A percentile compares a stretch with the other conserved stretches of the same genome.
phyloP scores from a whole-genome alignment of 2,797 vertebrate species.

The Coreius guichenoti region DNA sequence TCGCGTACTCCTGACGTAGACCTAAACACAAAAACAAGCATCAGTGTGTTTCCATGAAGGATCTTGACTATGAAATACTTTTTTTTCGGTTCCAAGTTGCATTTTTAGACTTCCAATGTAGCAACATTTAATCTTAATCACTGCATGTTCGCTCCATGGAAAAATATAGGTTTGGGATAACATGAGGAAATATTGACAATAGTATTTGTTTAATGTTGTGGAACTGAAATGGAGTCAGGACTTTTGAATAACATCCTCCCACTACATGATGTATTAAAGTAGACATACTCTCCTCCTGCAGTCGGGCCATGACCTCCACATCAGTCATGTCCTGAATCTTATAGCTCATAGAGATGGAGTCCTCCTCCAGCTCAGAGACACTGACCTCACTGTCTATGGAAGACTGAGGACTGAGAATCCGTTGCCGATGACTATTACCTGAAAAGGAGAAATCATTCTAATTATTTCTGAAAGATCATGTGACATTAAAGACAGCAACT shows the following conservation, averaged over 20 bases:
- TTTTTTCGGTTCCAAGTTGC: background rate
- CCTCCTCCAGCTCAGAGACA: constrained; percentile 90
- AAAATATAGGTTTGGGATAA: background rate
- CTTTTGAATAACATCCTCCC: background rate
- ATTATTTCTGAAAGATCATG: background rate
- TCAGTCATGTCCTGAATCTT: constrained; percentile 98
- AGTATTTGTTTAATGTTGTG: background rate
- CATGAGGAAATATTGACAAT: background rate
- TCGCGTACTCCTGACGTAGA: constrained; percentile 96
- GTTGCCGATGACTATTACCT: constrained; percentile 84
- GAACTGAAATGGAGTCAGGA: background rate
- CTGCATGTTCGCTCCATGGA: background rate
- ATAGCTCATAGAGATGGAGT: constrained; percentile 96
- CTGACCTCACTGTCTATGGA: constrained; percentile 94
- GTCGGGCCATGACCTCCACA: constrained; percentile 98
- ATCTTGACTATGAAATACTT: background rate
- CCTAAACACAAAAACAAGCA: constrained; percentile 75
- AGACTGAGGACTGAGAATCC: constrained; percentile 91
- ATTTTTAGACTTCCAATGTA: background rate
- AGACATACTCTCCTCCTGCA: constrained; percentile 98
- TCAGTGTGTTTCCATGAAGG: background rate
- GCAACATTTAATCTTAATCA: background rate
- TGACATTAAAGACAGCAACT: background rate
- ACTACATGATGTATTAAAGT: background rate
- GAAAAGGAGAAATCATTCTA: constrained; percentile 36